Evolutionary conservation across 2,888 invertebrate genomes (phyloP).

Genomic region (Tiliacea aurago): DNA sequence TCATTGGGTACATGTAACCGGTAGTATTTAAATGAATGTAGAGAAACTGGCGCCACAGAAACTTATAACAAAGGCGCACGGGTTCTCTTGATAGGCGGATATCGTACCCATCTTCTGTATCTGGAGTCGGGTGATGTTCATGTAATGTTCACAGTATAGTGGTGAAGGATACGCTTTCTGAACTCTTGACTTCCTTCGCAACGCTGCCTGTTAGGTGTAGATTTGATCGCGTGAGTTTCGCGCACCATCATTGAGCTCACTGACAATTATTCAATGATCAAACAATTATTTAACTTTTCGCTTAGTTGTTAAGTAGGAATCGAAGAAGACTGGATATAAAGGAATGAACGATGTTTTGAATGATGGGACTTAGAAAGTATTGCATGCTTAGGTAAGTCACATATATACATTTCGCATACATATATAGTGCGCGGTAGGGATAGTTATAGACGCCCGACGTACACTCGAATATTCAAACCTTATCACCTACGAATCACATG

Average conservation of each 20-base stretch:
- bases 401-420: slow-evolving; percentile 38
- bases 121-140: background rate
- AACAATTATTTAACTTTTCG: slow-evolving; percentile 46
- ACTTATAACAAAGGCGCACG: background rate
- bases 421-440: slow-evolving; percentile 29
- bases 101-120: slow-evolving; percentile 6
- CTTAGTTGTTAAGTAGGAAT: slow-evolving; percentile 74
- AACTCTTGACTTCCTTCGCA: slow-evolving; percentile 19
- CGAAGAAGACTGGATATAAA: slow-evolving; percentile 79
- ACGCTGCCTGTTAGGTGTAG: slow-evolving; percentile 14
- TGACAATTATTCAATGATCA: slow-evolving; percentile 25
- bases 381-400: slow-evolving; percentile 67
- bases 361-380: slow-evolving; percentile 66
- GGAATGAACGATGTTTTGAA: slow-evolving; percentile 69
- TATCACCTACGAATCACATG: slow-evolving; percentile 18
- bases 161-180: slow-evolving; percentile 20
- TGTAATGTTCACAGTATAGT: background rate
- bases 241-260: background rate
- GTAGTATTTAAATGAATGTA: background rate
- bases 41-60: background rate
- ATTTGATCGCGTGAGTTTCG: slow-evolving; percentile 13
- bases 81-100: slow-evolving; percentile 1
- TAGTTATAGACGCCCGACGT: slow-evolving; percentile 36
- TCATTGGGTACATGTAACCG: slow-evolving; percentile 9
- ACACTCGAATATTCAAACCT: slow-evolving; percentile 31